Evolutionary conservation across 2,888 invertebrate species (phyloP).

Genomic region (Latrodectus hesperus): DNA sequence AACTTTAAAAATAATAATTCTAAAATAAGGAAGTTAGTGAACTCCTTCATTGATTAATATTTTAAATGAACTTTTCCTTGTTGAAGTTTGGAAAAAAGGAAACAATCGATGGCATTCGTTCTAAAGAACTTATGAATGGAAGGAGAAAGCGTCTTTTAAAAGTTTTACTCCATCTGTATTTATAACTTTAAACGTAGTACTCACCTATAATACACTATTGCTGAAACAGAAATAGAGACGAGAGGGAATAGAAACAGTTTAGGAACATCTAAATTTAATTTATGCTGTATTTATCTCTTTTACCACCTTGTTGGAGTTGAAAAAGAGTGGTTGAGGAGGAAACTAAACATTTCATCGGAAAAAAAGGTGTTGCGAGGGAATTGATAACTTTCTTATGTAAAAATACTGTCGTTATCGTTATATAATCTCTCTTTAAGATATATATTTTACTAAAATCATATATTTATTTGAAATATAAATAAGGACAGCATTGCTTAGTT

Average conservation of each 20-base stretch:
- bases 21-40: no score
- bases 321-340: neutral
- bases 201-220: constrained; percentile 61
- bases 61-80: no score
- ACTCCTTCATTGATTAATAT: no score
- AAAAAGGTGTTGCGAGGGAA: no score
- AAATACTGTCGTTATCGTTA: no score
- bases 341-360: no score
- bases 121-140: constrained; percentile 55
- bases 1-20: no score
- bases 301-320: constrained; percentile 6
- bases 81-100: neutral
- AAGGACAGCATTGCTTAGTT: no score
- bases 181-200: constrained; percentile 64
- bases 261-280: constrained; percentile 66
- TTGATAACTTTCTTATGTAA: no score
- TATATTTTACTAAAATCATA: no score
- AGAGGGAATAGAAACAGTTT: constrained; percentile 57
- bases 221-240: constrained; percentile 60
- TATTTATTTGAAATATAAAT: no score
- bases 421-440: no score
- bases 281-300: constrained; percentile 60
- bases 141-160: constrained; percentile 28
- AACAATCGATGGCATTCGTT: neutral
- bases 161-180: constrained; percentile 60